Base-by-base conservation (phyloP, 1,140 invertebrate species). In the Brachionus rotundiformis region DNA sequence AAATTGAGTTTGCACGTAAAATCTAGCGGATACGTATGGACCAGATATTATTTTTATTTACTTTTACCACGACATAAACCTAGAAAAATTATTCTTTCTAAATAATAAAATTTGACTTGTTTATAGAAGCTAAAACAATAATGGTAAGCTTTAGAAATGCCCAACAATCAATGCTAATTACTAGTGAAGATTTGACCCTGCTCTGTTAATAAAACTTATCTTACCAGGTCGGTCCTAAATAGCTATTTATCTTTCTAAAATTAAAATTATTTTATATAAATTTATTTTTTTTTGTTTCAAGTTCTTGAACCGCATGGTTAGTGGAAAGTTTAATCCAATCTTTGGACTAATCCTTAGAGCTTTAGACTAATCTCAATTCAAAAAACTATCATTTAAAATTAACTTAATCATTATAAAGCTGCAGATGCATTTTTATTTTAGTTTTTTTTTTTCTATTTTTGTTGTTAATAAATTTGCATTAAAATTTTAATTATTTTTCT, bases 341-440 rank as follows among this genome's bases (percentile, higher is more conserved):
- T 54, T 54, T 8, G 6, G 16, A 19, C 47, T 54, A 54, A 54
- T 54, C 47, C 47, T 54, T 54, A 23, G 47, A 54, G 47, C 47
- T 54, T 54, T 54, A 54, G 47, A 54, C 47, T 54, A 54, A 54
- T 54, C 47, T 54, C 47, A 19, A 54, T 54, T 19, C 47, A 54
- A 54, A 54, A 54, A 54, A 54, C n/a, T 54, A 54, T 54, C 47
- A 54, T 19, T 54, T 54, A n/a, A 54, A 54, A 25, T 54, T 54
- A 54, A 54, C 19, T 54, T 54, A 54, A 16, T 54, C 47, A 7
- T 54, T 8, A 54, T 19, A 54, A 16, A 54, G n/a, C n/a, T 54
- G 19, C 19, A 54, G 47, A 54, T 0, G 7, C n/a, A 54, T 10
- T 54, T 39, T 10, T 39, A n/a, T n/a, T n/a, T n/a, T n/a, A n/a